A percentile compares a stretch with the other conserved stretches of the same genome.
phyloP scores from a whole-genome alignment of 2,113 vertebrate species.

The Nothocercus nigrocapillus region DNA sequence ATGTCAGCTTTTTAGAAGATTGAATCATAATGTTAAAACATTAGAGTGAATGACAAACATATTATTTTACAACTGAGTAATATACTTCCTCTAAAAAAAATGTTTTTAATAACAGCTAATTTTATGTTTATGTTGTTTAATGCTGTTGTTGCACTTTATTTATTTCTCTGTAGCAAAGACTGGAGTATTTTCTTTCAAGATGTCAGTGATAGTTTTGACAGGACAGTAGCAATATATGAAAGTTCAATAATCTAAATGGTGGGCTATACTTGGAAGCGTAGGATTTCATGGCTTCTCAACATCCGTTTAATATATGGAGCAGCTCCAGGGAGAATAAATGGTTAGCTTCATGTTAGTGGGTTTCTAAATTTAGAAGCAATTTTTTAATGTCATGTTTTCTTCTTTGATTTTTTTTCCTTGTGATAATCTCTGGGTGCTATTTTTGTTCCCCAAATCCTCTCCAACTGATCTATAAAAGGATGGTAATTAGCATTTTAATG shows the following conservation, averaged over 20 bases:
- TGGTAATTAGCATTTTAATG: constrained; percentile 65
- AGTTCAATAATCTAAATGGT: constrained; percentile 48
- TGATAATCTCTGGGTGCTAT: constrained; percentile 46
- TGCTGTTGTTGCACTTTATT: constrained; percentile 74
- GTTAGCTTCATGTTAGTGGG: constrained; percentile 11
- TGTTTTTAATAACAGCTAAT: constrained; percentile 82
- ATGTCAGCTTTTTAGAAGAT: constrained; percentile 83
- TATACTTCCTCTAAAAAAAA: constrained; percentile 74
- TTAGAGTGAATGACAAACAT: constrained; percentile 80
- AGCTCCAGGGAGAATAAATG: constrained; percentile 64
- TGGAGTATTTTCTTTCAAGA: constrained; percentile 60
- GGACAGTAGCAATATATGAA: constrained; percentile 57
- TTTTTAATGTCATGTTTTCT: constrained; percentile 43
- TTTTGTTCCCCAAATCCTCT: constrained; percentile 46
- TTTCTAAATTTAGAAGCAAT: constrained; percentile 49
- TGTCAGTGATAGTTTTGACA: constrained; percentile 59
- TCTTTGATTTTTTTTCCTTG: constrained; percentile 8
- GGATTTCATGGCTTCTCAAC: constrained; percentile 62
- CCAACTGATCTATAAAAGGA: constrained; percentile 41
- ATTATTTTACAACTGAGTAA: constrained; percentile 77
- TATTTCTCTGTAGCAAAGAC: constrained; percentile 56
- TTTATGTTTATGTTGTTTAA: constrained; percentile 77
- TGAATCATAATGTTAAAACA: constrained; percentile 79
- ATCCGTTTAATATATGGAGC: constrained; percentile 67
- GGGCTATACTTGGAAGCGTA: constrained; percentile 58